Evolutionary conservation across 2,888 invertebrate genomes (phyloP), one percentile per base, ranked within the genome.

Genomic region (Perdita meconis): DNA sequence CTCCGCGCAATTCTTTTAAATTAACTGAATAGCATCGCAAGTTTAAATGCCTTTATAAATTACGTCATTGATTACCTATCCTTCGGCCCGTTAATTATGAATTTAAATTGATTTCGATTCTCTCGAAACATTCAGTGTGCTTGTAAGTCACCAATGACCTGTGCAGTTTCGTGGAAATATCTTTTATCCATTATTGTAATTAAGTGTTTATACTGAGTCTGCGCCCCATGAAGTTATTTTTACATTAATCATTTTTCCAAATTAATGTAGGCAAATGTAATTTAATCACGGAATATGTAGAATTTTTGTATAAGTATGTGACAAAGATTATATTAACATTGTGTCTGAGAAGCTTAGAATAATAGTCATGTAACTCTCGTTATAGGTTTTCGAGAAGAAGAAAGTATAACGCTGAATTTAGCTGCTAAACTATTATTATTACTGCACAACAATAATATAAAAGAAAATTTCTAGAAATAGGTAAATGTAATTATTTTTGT

Each of bases 11-110:
- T 47, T 47, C 22, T 47, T 47, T 47, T 10, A 47, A 47, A 47
- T 47, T 47, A 47, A 16, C 10, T 10, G 47, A 47, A 10, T 44
- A 47, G 47, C 19, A 12, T 22, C 19, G 16, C 10, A 10, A 47
- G 47, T 47, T 22, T 47, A 16, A 47, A 19, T 10, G 22, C 22
- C 10, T 47, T 22, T 10, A 19, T 10, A 10, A 47, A 12, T 47
- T 47, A 22, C 47, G 2, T 10, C 47, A 47, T 19, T 47, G 19
- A 47, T 16, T 47, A 47, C 19, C 47, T 8, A 47, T 19, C 3
- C 19, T 19, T 47, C 47, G 47, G 10, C 19, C 19, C 19, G 47
- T 47, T 47, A 47, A 47, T 47, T 16, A 47, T 19, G 47, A 47
- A 19, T 47, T 47, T 19, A 47, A 47, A 19, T 22, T 47, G 47